Percentiles rank a stretch among this genome's conserved stretches.
These are phyloP conservation scores for Rallus crepitans DNA, from an alignment of 2,797 vertebrate species.

Conservation along the genomic window DNA sequence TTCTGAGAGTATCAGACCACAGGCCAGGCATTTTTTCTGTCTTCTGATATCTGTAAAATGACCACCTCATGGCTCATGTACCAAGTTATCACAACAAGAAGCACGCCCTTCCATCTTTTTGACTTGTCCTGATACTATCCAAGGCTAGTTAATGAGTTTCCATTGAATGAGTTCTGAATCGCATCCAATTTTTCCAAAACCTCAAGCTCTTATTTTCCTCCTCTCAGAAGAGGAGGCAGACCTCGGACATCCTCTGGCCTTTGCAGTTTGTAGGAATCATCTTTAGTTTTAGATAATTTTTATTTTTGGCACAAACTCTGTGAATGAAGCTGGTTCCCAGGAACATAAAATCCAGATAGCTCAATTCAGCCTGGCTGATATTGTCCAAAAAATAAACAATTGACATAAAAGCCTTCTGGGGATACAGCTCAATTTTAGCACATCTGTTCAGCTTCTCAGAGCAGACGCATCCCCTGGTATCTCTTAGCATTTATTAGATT, in stretches of 20 bases:
- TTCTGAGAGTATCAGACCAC: background rate
- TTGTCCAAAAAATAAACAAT: conserved; percentile 63
- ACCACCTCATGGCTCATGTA: background rate
- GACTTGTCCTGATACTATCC: background rate
- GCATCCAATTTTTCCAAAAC: conserved; percentile 12
- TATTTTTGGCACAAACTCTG: conserved; percentile 37
- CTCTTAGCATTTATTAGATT: conserved; percentile 1
- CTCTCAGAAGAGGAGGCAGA: conserved; percentile 12
- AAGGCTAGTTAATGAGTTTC: background rate
- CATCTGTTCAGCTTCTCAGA: conserved; percentile 59
- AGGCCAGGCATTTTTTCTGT: background rate
- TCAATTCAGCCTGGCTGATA: conserved; percentile 43
- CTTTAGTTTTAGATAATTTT: conserved; percentile 27
- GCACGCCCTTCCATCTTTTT: background rate
- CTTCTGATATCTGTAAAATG: background rate
- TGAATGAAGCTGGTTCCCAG: conserved; percentile 52
- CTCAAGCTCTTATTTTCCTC: conserved; percentile 39
- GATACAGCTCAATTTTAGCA: conserved; percentile 41
- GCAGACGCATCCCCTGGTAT: background rate
- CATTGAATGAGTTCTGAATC: conserved; percentile 50
- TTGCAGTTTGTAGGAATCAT: background rate
- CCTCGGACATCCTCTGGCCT: background rate
- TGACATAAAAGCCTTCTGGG: conserved; percentile 22
- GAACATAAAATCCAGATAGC: conserved; percentile 48
- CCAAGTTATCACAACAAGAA: conserved; percentile 37